Evolutionary conservation across 30 jellyfish, hydroid and myxozoan genomes (phyloP).

Genomic region (Nemopilema nomurai): DNA sequence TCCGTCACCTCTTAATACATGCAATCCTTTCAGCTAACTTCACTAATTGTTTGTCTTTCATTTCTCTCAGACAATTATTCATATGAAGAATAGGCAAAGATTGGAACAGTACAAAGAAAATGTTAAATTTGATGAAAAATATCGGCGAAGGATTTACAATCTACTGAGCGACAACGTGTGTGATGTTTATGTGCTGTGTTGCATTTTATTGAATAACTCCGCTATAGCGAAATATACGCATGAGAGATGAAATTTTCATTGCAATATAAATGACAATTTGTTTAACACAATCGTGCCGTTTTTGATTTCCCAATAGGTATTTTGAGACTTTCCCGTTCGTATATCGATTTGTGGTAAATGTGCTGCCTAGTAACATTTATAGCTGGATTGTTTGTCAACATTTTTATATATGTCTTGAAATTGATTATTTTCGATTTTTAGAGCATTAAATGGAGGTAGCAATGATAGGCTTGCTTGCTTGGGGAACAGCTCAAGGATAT

Average conservation of each 20-base stretch:
- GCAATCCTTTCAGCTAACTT: neutral
- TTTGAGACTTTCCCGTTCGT: no score
- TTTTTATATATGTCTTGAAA: neutral
- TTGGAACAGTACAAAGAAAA: constrained; percentile 71
- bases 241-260: no score
- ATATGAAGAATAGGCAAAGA: constrained; percentile 50
- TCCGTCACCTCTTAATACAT: neutral
- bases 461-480: no score
- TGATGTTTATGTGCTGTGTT: neutral
- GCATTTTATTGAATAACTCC: neutral
- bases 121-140: constrained; percentile 47
- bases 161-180: constrained; percentile 64
- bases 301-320: no score
- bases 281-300: no score
- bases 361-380: neutral
- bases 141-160: constrained; percentile 66
- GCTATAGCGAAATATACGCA: neutral
- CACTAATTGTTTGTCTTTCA: neutral
- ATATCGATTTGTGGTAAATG: no score
- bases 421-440: neutral
- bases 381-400: neutral
- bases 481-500: no score
- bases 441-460: neutral
- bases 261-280: no score
- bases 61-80: constrained; percentile 62